Base-by-base conservation (phyloP, 2,797 vertebrate species). In the Sebastes matsubarae region DNA sequence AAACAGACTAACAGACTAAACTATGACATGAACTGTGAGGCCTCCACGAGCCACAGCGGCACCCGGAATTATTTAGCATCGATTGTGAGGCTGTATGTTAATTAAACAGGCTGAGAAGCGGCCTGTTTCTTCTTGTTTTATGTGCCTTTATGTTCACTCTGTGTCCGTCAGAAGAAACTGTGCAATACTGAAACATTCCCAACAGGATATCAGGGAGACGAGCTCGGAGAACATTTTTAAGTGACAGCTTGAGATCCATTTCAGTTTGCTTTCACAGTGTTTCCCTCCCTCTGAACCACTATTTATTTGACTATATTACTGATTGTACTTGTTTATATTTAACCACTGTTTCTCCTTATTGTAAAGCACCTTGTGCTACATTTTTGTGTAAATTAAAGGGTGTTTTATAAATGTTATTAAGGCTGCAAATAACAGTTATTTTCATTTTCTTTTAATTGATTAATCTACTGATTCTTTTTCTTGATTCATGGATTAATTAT, bases 181-280 rank as follows among this genome's bases (percentile, higher is more conserved):
- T 57, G 82, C 63, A 36, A 50, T 4, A 4, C 24, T 24, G 67
- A 24, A 61, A 72, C 66, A 79, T 77, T 77, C 77, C 70, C 78
- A 24, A 2, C 22, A 75, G 50, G 65, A 73, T 20, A 72, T 75
- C 58, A 36, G 54, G 22, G 1, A 55, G 57, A 36, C 14, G 13
- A 72, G 36, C 66, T 63, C 66, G 5, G 38, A 70, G 60, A 54
- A 77, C 83, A 90, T 90, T 70, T 89, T 89, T 89, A 55, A 72
- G 81, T 79, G 87, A 75, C 81, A 81, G 68, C 61, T 73, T 18
- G 12, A 77, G 68, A 68, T 83, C 30, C 25, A 34, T 65, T 77
- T 75, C 63, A 77, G 36, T 81, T 77, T 69, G 69, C 58, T 77
- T 81, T 77, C 55, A 57, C 29, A 30, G 20, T 3, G 12, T 38